Conservation (phyloP, 2,113 vertebrate species). For the Zosterops borbonicus region DNA sequence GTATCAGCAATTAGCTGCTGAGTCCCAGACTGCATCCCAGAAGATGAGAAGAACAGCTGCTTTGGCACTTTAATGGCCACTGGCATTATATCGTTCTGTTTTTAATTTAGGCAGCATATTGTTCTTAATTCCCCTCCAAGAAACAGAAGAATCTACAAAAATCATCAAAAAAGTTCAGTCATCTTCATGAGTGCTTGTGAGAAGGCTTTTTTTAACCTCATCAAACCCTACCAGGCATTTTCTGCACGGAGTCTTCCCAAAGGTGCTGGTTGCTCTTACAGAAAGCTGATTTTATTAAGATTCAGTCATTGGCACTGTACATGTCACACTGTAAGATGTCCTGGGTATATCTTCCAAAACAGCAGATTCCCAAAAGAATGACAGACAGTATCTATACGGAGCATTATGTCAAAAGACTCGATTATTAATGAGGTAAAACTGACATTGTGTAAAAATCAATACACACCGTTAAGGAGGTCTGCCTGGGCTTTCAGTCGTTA, state of each 20-base stretch:
- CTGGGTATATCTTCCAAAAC: not conserved
- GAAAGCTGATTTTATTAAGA: conserved; percentile 40
- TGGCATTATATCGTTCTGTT: not conserved
- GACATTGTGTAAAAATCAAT: conserved; percentile 47
- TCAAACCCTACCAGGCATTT: not conserved
- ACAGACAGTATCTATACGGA: conserved; percentile 6
- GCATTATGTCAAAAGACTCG: conserved; percentile 20
- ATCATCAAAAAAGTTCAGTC: not conserved
- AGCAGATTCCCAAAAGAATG: conserved; percentile 31
- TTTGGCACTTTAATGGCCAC: not conserved
- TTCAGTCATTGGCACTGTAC: conserved; percentile 14
- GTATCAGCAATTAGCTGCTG: conserved; percentile 17
- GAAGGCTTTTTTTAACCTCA: not conserved
- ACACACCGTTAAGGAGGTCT: not conserved
- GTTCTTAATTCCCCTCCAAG: not conserved
- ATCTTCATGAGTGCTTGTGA: not conserved
- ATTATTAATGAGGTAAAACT: conserved; percentile 66
- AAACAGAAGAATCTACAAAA: not conserved
- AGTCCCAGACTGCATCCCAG: not conserved
- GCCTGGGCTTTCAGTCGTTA: conserved; percentile 21
- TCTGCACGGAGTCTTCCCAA: not conserved
- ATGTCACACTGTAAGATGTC: not conserved
- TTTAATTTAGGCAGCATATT: conserved; percentile 28
- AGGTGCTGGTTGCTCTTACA: not conserved
- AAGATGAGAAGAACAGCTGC: conserved; percentile 23